Conservation (phyloP, 2,888 invertebrate species). For the Limnephilus rhombicus region DNA sequence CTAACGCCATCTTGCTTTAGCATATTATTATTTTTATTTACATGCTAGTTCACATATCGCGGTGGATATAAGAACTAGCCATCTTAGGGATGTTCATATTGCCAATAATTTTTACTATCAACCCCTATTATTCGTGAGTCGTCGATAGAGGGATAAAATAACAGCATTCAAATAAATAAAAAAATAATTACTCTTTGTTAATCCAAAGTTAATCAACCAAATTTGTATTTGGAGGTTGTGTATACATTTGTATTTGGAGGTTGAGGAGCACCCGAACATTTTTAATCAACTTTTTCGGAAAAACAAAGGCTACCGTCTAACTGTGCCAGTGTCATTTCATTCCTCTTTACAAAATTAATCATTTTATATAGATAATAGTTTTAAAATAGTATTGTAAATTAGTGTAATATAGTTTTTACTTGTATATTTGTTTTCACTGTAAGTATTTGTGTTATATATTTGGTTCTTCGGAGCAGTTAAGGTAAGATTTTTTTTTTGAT, state of each 20-base stretch:
- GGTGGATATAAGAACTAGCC: slow-evolving; percentile 19
- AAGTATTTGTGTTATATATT: too few species aligned
- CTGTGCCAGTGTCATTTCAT: too few species aligned
- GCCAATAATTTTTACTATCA: background rate
- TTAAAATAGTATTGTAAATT: too few species aligned
- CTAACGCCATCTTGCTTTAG: slow-evolving; percentile 65
- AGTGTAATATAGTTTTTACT: too few species aligned
- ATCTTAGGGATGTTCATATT: background rate
- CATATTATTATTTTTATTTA: slow-evolving; percentile 65
- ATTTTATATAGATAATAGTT: too few species aligned
- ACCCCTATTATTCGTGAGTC: background rate
- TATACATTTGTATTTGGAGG: background rate
- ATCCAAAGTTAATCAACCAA: background rate
- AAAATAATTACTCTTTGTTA: background rate
- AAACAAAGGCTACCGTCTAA: too few species aligned
- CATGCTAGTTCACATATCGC: slow-evolving; percentile 55
- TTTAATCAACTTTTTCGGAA: background rate
- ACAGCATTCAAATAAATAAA: background rate
- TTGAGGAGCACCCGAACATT: background rate
- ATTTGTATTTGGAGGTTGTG: background rate
- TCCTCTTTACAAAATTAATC: too few species aligned
- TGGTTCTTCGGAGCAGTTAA: too few species aligned
- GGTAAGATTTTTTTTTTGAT: too few species aligned
- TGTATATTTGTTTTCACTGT: too few species aligned
- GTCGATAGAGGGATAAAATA: background rate